Evolutionary conservation across 2,888 invertebrate genomes (phyloP).

Genomic region (Argyresthia goedartella): DNA sequence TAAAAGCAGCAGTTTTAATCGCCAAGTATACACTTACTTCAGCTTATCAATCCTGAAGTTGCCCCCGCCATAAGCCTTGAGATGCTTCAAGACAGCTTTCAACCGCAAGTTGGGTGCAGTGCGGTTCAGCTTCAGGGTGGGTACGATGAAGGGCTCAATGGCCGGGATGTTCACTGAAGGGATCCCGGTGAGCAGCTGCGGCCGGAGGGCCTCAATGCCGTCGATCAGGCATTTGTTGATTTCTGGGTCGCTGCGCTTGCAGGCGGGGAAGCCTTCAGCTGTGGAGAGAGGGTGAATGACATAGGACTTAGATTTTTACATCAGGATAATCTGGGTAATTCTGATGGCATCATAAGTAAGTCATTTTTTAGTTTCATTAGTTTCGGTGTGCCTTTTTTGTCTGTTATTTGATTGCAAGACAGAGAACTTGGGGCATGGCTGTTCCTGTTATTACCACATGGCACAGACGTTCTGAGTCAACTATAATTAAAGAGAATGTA

Average conservation of each 20-base stretch:
- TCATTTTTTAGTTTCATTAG: too few relatives aligned
- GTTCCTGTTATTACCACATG: too few relatives aligned
- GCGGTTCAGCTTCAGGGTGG: conserved; percentile 77
- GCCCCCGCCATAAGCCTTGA: conserved; percentile 74
- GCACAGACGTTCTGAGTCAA: too few relatives aligned
- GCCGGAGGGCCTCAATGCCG: conserved; percentile 71
- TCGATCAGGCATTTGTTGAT: conserved; percentile 72
- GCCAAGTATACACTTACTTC: conserved; percentile 55
- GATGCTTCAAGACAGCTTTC: conserved; percentile 75
- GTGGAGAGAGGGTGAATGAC: conserved; percentile 8
- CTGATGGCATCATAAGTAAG: too few relatives aligned
- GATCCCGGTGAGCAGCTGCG: conserved; percentile 72
- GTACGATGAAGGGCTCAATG: conserved; percentile 77
- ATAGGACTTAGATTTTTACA: too few relatives aligned
- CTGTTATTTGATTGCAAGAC: too few relatives aligned
- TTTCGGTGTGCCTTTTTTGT: too few relatives aligned
- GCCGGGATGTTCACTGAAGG: conserved; percentile 75
- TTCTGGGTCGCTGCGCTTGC: conserved; percentile 73
- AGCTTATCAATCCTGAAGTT: conserved; percentile 75
- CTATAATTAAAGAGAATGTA: too few relatives aligned
- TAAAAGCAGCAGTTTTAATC: too few relatives aligned
- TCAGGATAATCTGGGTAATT: too few relatives aligned
- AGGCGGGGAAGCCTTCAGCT: conserved; percentile 76
- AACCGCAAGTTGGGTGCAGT: conserved; percentile 77
- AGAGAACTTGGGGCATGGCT: too few relatives aligned